A percentile compares a stretch with the other conserved stretches of the same genome.
Evolutionary conservation across 2,113 vertebrate genomes (phyloP).

Genomic region (Odontophorus gujanensis): DNA sequence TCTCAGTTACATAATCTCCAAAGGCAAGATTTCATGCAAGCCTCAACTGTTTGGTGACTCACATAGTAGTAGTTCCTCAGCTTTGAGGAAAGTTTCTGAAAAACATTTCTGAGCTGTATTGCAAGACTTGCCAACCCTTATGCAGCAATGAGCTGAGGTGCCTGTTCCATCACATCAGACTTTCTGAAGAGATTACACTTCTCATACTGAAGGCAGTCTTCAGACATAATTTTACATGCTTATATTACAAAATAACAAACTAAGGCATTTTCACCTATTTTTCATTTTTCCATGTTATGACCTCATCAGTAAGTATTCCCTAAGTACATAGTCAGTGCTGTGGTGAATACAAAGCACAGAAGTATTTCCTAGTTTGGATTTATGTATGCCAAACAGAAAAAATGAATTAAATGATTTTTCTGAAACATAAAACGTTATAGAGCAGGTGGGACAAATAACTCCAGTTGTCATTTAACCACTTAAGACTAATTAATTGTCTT

Average conservation of each 20-base stretch:
- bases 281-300: not conserved
- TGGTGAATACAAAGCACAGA: not conserved
- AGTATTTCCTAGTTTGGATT: not conserved
- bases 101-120: not conserved
- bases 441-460: not conserved
- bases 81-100: not conserved
- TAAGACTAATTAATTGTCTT: constrained; percentile 58
- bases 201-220: not conserved
- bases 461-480: constrained; percentile 43
- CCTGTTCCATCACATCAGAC: not conserved
- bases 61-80: not conserved
- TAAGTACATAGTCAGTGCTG: not conserved
- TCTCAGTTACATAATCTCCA: not conserved
- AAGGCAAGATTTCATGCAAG: not conserved
- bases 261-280: not conserved
- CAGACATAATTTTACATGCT: not conserved
- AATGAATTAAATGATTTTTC: not conserved
- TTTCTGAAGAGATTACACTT: not conserved
- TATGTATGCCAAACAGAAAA: not conserved
- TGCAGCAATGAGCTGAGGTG: not conserved
- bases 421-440: not conserved
- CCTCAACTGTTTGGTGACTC: not conserved
- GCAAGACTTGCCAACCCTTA: not conserved
- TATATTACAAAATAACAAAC: not conserved
- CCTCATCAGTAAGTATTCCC: not conserved